Base-by-base conservation (phyloP, 2,797 vertebrate species). In the Taeniopygia guttata region DNA sequence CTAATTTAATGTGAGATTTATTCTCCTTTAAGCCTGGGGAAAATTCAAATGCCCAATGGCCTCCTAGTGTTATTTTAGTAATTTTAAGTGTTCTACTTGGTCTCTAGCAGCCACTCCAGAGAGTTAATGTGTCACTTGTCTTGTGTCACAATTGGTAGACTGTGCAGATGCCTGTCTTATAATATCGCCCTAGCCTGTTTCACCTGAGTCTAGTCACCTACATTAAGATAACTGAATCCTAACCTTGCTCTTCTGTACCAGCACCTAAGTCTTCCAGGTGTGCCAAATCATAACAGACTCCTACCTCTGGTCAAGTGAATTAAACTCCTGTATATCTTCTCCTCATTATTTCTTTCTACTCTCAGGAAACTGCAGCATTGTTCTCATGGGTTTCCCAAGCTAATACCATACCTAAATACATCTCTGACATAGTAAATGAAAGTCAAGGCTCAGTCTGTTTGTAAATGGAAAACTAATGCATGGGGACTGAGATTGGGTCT, bases 401-500 rank as follows among this genome's bases (percentile, higher is more conserved):
- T 56, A 52, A 64, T 66, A 55, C 21, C 18, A 14, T 45, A 54
- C 8, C 27, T 85, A 54, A 48, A 34, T 62, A 16, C 6, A 21
- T 40, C 12, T 55, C 59, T 85, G 36, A 63, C 13, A 51, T 9
- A 46, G 32, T 10, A 80, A 80, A 27, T 40, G 16, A 54, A 89
- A 86, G 36, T 43, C 27, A 67, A 80, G 19, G 20, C 16, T 83
- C 15, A 49, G 4, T 40, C 13, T 78, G 16, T 46, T 74, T 74
- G 16, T 22, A 82, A 42, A n/a, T 6, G 4, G 56, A 81, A 90
- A 85, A 49, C 13, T 29, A 68, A 79, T 16, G 40, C 21, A 16
- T 30, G 7, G 5, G 4, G 11, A 16, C 9, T 6, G 3, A 15
- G 13, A 4, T 3, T 26, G 3, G 2, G 16, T 30, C 82, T 17